phyloP scores from a whole-genome alignment of 2,797 vertebrate species.

The Aeoliscus strigatus region DNA sequence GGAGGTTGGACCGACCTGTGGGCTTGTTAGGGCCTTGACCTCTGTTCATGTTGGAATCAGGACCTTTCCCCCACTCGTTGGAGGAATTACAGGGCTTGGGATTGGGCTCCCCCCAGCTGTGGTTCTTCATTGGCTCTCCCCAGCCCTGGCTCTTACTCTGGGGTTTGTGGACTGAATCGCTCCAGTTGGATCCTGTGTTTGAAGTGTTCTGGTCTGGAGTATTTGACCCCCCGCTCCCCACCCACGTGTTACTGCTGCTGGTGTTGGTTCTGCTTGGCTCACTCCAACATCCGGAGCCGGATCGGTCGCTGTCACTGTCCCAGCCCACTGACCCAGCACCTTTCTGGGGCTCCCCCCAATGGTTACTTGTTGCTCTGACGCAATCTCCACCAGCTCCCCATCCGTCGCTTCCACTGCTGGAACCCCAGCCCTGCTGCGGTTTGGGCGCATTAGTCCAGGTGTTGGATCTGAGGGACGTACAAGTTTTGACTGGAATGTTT shows the following conservation, averaged over 20 bases:
- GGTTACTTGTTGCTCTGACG: no score
- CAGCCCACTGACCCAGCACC: conserved; percentile 82
- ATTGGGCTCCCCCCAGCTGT: conserved; percentile 81
- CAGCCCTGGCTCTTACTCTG: conserved; percentile 77
- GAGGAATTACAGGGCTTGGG: conserved; percentile 74
- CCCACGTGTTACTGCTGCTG: conserved; percentile 78
- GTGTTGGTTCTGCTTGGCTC: conserved; percentile 80
- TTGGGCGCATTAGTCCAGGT: conserved; percentile 84
- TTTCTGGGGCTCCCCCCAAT: conserved; percentile 89
- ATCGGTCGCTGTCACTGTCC: conserved; percentile 86
- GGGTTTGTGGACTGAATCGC: conserved; percentile 78
- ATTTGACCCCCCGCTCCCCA: conserved; percentile 71
- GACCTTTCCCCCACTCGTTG: conserved; percentile 84
- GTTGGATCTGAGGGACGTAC: conserved; percentile 65
- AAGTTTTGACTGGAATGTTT: neutral
- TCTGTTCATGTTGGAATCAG: conserved; percentile 76
- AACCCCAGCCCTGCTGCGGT: conserved; percentile 80
- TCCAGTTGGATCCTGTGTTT: conserved; percentile 77
- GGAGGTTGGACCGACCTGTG: conserved; percentile 53
- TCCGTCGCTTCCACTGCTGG: conserved; percentile 75
- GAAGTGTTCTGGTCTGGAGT: conserved; percentile 76
- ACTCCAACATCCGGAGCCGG: conserved; percentile 86
- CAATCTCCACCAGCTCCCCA: no score
- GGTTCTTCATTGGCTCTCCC: conserved; percentile 80
- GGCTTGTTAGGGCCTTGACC: conserved; percentile 77